These are phyloP conservation scores for Drosophila infuscata DNA, from an alignment of 2,888 invertebrate genomes.

Conservation along the genomic window DNA sequence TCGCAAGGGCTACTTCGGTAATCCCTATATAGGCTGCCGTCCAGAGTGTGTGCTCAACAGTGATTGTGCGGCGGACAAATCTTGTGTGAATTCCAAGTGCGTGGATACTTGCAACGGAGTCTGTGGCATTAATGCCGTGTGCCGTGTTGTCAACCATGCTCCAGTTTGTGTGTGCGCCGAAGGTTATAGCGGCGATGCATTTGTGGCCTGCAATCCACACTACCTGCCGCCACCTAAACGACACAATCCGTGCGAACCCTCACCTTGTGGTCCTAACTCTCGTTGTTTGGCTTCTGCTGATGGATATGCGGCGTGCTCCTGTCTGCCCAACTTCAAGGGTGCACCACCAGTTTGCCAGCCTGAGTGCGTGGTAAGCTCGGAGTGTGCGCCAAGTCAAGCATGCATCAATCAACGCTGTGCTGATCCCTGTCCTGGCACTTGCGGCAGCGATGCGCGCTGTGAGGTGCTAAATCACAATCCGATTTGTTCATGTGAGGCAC, in stretches of 20 bases:
- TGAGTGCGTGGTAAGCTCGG: constrained; percentile 93
- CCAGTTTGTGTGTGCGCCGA: constrained; percentile 92
- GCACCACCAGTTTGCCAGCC: constrained; percentile 93
- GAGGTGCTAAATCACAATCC: constrained; percentile 94
- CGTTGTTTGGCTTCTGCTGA: constrained; percentile 90
- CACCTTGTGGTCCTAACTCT: constrained; percentile 93
- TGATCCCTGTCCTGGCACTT: constrained; percentile 94
- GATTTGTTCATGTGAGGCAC: constrained; percentile 91
- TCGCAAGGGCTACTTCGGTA: constrained; percentile 90
- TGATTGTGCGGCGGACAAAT: constrained; percentile 89
- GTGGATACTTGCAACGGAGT: constrained; percentile 91
- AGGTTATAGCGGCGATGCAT: constrained; percentile 90
- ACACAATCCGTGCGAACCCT: constrained; percentile 91
- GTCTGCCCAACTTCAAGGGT: constrained; percentile 91
- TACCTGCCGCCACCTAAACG: constrained; percentile 83
- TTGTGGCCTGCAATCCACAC: constrained; percentile 89
- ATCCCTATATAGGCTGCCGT: constrained; percentile 91
- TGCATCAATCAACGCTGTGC: constrained; percentile 92
- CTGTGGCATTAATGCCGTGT: constrained; percentile 91
- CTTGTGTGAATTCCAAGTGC: constrained; percentile 92
- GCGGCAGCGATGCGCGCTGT: constrained; percentile 91
- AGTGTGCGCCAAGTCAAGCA: constrained; percentile 91
- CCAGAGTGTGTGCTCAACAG: constrained; percentile 93
- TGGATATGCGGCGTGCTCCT: constrained; percentile 92
- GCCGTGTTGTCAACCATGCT: constrained; percentile 90